Evolutionary conservation across 2,888 invertebrate genomes (phyloP).

Genomic region (Pteria penguin): DNA sequence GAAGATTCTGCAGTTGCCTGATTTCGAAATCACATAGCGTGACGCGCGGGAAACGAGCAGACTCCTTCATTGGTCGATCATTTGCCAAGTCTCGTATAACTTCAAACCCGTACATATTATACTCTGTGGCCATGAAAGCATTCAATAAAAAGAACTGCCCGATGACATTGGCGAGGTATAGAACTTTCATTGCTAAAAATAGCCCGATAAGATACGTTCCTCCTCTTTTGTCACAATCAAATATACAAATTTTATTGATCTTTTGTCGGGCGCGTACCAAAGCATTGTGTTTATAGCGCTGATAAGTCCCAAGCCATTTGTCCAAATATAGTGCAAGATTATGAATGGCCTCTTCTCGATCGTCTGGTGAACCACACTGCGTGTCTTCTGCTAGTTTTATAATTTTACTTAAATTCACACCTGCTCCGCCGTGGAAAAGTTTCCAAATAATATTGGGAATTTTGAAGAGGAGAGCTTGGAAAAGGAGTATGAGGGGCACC

Average conservation of each 20-base stretch:
- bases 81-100: slow-evolving; percentile 51
- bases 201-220: slow-evolving; percentile 72
- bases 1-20: slow-evolving; percentile 73
- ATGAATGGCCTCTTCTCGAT: slow-evolving; percentile 67
- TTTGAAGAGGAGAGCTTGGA: slow-evolving; percentile 74
- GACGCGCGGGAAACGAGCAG: slow-evolving; percentile 64
- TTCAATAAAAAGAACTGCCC: slow-evolving; percentile 74
- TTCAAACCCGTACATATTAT: slow-evolving; percentile 73
- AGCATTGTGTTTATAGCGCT: slow-evolving; percentile 69
- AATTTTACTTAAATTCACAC: slow-evolving; percentile 69
- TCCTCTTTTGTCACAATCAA: slow-evolving; percentile 71
- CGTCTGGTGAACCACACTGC: slow-evolving; percentile 70
- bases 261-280: slow-evolving; percentile 65
- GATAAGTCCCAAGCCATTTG: slow-evolving; percentile 71
- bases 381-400: slow-evolving; percentile 70
- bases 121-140: slow-evolving; percentile 73
- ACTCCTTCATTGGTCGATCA: slow-evolving; percentile 56
- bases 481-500: slow-evolving; percentile 72
- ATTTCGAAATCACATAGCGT: slow-evolving; percentile 75
- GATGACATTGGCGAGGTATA: slow-evolving; percentile 68
- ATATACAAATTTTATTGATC: slow-evolving; percentile 57
- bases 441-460: slow-evolving; percentile 73
- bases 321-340: slow-evolving; percentile 71
- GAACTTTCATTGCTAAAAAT: slow-evolving; percentile 70
- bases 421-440: slow-evolving; percentile 69